Conservation (phyloP, 1,140 invertebrate species). For the Leguminivora glycinivorella region DNA sequence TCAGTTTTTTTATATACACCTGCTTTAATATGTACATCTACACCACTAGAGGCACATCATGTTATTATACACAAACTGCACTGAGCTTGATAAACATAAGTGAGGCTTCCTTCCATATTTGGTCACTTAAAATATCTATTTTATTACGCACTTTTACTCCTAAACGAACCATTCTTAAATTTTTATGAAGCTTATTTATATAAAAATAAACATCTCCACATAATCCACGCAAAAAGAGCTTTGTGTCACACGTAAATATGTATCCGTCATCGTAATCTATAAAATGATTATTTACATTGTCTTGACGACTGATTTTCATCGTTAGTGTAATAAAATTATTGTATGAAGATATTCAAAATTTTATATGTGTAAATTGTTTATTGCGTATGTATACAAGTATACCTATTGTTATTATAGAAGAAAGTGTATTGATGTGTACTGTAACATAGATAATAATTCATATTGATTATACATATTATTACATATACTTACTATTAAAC, state of each 20-base stretch:
- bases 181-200: neutral
- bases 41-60: neutral
- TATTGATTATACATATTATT: slow-evolving; percentile 17
- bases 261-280: slow-evolving; percentile 37
- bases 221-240: slow-evolving; percentile 19
- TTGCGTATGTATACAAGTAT: slow-evolving; percentile 73
- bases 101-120: slow-evolving; percentile 12
- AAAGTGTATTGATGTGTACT: slow-evolving; percentile 69
- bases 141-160: neutral
- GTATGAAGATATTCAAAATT: slow-evolving; percentile 57
- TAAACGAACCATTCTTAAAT: neutral
- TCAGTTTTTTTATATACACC: slow-evolving; percentile 36
- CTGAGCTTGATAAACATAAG: neutral
- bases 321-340: slow-evolving; percentile 59
- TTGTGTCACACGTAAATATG: neutral
- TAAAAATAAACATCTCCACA: neutral
- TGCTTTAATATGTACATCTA: neutral
- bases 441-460: slow-evolving; percentile 47
- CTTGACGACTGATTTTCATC: slow-evolving; percentile 74
- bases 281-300: slow-evolving; percentile 48
- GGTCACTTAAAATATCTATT: slow-evolving; percentile 4
- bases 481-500: slow-evolving; percentile 13
- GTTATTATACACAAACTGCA: slow-evolving; percentile 6
- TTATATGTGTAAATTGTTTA: slow-evolving; percentile 64
- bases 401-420: slow-evolving; percentile 48